Percentiles rank a stretch among this genome's conserved stretches.
Evolutionary conservation across 2,888 invertebrate species (phyloP).

Genomic region (Acrocyrtus sp.): DNA sequence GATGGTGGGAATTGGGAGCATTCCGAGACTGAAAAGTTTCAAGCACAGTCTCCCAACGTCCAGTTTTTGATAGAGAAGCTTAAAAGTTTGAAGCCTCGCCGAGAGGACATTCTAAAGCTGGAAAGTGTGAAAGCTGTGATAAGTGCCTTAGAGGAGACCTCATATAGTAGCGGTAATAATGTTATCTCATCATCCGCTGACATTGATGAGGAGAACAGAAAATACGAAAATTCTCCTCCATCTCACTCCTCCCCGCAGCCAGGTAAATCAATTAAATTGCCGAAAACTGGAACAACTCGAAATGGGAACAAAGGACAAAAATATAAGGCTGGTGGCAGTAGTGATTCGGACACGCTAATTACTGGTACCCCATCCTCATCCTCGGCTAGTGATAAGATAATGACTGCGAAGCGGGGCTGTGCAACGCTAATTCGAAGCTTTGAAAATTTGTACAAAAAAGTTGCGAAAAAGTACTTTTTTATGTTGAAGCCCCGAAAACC

Average conservation of each 20-base stretch:
- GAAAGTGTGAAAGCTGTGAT: constrained; percentile 58
- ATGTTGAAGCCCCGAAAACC: constrained; percentile 54
- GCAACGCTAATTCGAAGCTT: constrained; percentile 22
- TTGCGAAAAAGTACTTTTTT: constrained; percentile 48
- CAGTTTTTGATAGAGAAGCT: constrained; percentile 54
- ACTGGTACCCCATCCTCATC: neutral
- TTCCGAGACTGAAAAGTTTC: neutral
- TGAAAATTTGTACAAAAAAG: constrained; percentile 37
- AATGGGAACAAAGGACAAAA: no score
- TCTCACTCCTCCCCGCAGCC: no score
- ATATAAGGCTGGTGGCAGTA: neutral
- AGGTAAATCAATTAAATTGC: no score
- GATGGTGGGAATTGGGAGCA: neutral
- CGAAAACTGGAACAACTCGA: no score
- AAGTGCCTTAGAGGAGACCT: constrained; percentile 58
- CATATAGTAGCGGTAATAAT: neutral
- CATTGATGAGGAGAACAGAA: neutral
- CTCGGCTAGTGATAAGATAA: neutral
- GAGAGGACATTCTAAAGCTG: constrained; percentile 46
- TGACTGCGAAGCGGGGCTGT: constrained; percentile 19
- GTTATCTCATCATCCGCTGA: neutral
- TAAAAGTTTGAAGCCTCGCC: constrained; percentile 40
- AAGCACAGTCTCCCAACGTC: constrained; percentile 25
- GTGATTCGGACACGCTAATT: neutral
- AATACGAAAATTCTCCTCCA: no score